Evolutionary conservation across 2,888 invertebrate genomes (phyloP).

Genomic region (Autographa pulchrina): DNA sequence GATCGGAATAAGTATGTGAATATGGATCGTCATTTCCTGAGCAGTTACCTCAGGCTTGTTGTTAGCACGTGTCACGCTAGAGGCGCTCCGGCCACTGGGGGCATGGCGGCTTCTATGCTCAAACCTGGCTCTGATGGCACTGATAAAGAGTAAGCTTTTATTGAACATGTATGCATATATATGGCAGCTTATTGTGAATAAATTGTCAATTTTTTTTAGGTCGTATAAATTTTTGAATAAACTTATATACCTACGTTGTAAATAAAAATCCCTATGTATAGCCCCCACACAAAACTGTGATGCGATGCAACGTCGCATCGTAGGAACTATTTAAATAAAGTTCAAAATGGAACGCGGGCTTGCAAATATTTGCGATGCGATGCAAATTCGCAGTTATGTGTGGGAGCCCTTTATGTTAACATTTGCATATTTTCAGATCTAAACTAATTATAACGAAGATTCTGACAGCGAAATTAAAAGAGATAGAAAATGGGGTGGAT

Average conservation of each 20-base stretch:
- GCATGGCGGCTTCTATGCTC: conserved; percentile 91
- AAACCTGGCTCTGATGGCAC: conserved; percentile 74
- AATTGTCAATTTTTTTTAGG: too few relatives aligned
- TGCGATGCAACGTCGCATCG: too few relatives aligned
- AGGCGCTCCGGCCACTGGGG: conserved; percentile 91
- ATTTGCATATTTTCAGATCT: conserved; percentile 70
- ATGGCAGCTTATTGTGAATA: too few relatives aligned
- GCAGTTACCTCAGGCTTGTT: conserved; percentile 90
- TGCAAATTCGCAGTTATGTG: too few relatives aligned
- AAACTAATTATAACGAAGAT: conserved; percentile 82
- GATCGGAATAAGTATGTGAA: conserved; percentile 92
- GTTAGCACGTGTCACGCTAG: conserved; percentile 90
- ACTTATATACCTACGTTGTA: too few relatives aligned
- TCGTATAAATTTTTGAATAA: too few relatives aligned
- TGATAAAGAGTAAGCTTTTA: conserved; percentile 72
- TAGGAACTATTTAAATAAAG: too few relatives aligned
- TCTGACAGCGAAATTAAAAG: conserved; percentile 85
- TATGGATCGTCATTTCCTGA: conserved; percentile 91
- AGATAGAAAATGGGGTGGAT: conserved; percentile 90
- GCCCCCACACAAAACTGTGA: too few relatives aligned
- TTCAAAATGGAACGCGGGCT: too few relatives aligned
- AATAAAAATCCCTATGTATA: too few relatives aligned
- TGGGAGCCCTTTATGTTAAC: too few relatives aligned
- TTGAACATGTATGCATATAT: background rate
- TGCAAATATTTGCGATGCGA: too few relatives aligned